Evolutionary conservation across 2,113 vertebrate genomes (phyloP).

Genomic region (Poecile atricapillus): DNA sequence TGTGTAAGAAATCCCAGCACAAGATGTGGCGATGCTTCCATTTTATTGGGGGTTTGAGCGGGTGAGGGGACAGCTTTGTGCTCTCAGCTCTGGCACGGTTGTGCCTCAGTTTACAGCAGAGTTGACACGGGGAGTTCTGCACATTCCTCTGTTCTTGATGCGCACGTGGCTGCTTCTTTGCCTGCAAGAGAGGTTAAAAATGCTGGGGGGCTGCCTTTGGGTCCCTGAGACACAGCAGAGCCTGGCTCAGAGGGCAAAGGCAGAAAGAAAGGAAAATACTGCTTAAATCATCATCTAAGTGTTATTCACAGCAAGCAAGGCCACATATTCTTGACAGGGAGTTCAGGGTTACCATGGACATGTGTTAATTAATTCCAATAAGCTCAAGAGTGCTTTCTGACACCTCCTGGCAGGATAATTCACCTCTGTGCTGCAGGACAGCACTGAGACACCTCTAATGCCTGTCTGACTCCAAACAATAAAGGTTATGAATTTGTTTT

Average conservation of each 20-base stretch:
- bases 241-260: background rate
- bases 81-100: fast-evolving
- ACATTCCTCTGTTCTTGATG: conserved; percentile 42
- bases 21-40: background rate
- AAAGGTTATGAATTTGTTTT: conserved; percentile 15
- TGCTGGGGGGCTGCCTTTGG: background rate
- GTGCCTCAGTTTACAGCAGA: background rate
- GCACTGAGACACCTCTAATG: background rate
- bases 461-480: background rate
- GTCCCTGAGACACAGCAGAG: background rate
- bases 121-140: background rate
- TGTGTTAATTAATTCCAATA: conserved; percentile 32
- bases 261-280: background rate
- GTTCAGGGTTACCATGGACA: conserved; percentile 16
- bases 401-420: conserved; percentile 18
- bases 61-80: background rate
- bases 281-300: background rate
- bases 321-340: conserved; percentile 2
- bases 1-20: background rate
- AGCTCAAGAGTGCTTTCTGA: background rate
- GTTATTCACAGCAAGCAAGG: background rate
- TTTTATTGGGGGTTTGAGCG: conserved; percentile 23
- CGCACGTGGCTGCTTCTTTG: background rate
- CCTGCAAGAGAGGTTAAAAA: conserved; percentile 20
- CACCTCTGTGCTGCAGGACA: background rate